Conservation (phyloP, 2,113 vertebrate genomes). For the Podilymbus podiceps region DNA sequence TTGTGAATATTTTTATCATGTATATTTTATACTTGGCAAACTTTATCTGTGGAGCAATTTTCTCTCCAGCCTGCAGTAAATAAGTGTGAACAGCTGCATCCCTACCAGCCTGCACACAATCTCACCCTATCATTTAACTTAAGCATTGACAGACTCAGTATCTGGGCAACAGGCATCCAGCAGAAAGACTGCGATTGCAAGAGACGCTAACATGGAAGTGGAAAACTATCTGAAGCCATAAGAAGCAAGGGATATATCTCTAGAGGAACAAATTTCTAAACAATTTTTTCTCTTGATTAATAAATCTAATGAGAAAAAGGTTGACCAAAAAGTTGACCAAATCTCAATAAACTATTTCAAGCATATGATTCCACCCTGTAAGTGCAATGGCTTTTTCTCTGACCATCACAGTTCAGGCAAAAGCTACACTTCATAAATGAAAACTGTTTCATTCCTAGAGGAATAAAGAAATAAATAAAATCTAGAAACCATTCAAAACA, state of each 20-base stretch:
- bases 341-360: background rate
- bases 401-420: background rate
- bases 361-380: background rate
- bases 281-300: background rate
- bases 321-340: background rate
- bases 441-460: background rate
- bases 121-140: background rate
- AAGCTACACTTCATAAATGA: background rate
- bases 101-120: background rate
- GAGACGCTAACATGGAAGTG: background rate
- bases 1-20: constrained; percentile 19
- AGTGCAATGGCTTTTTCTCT: background rate
- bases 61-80: background rate
- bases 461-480: background rate
- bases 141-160: background rate
- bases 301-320: background rate
- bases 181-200: background rate
- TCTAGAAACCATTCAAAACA: background rate
- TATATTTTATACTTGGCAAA: background rate
- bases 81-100: background rate
- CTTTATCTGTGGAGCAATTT: background rate
- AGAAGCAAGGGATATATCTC: background rate
- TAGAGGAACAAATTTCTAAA: background rate
- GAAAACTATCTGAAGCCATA: background rate
- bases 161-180: background rate